A percentile compares a stretch with the other conserved stretches of the same genome.
Evolutionary conservation across 1,140 invertebrate genomes (phyloP).

Genomic region (Tetragnatha versicolor): DNA sequence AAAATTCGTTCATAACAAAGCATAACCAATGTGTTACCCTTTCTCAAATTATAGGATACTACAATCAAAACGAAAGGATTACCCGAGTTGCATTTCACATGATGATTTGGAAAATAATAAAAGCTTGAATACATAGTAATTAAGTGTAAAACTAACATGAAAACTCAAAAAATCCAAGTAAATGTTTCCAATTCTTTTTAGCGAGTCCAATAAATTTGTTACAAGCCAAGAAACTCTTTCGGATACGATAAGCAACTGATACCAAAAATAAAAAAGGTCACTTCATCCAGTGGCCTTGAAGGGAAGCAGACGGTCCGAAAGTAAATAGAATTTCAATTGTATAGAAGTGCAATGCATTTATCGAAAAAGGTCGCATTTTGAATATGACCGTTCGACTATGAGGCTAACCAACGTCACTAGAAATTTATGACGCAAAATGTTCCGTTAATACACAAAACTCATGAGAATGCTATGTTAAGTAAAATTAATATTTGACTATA

Average conservation of each 20-base stretch:
- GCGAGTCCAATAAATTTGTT: not conserved
- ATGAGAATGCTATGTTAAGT: not conserved
- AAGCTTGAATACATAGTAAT: not conserved
- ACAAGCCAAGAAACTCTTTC: not conserved
- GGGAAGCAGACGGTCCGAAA: conserved; percentile 6
- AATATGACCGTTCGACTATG: conserved; percentile 5
- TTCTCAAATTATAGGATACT: not conserved
- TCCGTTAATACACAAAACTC: not conserved
- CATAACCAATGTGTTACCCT: not conserved
- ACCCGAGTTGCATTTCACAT: not conserved
- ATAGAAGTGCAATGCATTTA: not conserved
- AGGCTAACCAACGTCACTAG: conserved; percentile 4
- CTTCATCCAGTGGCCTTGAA: conserved; percentile 1
- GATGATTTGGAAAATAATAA: conserved; percentile 14
- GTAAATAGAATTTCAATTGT: conserved; percentile 11
- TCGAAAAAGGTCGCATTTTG: conserved; percentile 8
- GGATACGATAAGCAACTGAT: not conserved
- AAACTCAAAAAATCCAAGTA: not conserved
- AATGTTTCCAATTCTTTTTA: not conserved
- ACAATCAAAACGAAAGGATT: not conserved
- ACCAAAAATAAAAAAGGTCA: not conserved
- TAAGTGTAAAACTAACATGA: not conserved
- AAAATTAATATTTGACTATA: not conserved
- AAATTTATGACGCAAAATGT: not conserved
- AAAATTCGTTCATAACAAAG: not conserved